These are phyloP conservation scores for Callimorpha dominula DNA, from an alignment of 2,888 invertebrate genomes.

Conservation along the genomic window DNA sequence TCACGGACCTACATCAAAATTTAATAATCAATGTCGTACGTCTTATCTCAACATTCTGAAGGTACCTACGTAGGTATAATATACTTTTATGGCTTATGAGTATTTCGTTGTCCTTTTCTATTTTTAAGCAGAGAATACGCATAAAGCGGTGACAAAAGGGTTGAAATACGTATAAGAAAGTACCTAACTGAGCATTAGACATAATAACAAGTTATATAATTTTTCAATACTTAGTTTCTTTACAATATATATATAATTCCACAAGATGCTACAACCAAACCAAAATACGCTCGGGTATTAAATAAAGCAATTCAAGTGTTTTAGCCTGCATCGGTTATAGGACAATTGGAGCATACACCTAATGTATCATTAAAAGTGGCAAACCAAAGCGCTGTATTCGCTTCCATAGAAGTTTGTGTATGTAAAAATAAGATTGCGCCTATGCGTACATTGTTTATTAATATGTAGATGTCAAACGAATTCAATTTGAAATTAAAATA, in stretches of 20 bases:
- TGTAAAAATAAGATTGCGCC: not conserved
- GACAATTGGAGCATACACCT: not conserved
- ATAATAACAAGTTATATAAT: not conserved
- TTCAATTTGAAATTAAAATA: too few relatives aligned
- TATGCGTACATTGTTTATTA: not conserved
- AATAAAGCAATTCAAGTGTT: too few relatives aligned
- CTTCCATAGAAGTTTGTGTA: not conserved
- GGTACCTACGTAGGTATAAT: not conserved
- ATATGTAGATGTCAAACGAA: too few relatives aligned
- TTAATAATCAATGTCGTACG: not conserved
- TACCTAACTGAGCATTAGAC: not conserved
- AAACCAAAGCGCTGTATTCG: not conserved
- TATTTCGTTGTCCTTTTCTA: not conserved
- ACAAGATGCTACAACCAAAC: not conserved
- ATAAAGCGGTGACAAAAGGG: not conserved
- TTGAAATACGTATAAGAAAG: not conserved
- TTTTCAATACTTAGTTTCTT: too few relatives aligned
- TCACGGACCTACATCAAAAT: not conserved
- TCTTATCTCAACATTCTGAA: not conserved
- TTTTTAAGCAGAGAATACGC: not conserved
- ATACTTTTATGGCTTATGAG: not conserved
- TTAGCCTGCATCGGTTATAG: too few relatives aligned
- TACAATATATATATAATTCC: too few relatives aligned
- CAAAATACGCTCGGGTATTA: not conserved
- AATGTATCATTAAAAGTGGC: not conserved